A percentile compares a stretch with the other conserved stretches of the same genome.
phyloP scores from a whole-genome alignment of 2,888 invertebrate genomes.

The Melanargia galathea region DNA sequence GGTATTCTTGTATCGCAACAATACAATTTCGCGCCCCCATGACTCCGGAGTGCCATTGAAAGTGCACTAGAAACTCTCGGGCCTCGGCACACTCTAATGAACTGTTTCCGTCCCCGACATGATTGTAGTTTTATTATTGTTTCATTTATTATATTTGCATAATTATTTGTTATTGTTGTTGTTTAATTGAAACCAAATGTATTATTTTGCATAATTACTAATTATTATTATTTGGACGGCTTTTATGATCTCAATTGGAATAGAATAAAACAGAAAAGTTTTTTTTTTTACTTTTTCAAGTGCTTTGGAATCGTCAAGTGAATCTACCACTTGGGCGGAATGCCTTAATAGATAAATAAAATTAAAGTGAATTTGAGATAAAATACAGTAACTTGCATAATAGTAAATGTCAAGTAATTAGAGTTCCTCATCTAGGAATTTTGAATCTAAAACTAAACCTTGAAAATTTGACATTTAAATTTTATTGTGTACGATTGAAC shows the following conservation, averaged over 20 bases:
- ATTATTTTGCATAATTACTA: not conserved
- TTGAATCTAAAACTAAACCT: too few relatives aligned
- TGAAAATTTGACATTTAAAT: too few relatives aligned
- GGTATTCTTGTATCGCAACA: constrained; percentile 30
- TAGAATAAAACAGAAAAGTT: too few relatives aligned
- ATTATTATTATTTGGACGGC: not conserved
- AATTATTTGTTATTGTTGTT: constrained; percentile 1
- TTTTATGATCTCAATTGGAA: not conserved
- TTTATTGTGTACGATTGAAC: too few relatives aligned
- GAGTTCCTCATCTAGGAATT: too few relatives aligned
- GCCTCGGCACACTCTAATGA: constrained; percentile 44
- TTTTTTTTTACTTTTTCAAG: too few relatives aligned
- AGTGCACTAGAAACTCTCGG: constrained; percentile 37
- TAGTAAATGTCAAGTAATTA: too few relatives aligned
- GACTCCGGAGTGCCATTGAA: constrained; percentile 29
- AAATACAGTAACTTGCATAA: too few relatives aligned
- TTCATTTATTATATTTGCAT: constrained; percentile 15
- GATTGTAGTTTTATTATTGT: constrained; percentile 23
- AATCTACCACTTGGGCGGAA: too few relatives aligned
- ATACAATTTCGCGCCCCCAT: constrained; percentile 32
- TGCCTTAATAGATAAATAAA: too few relatives aligned
- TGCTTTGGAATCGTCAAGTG: too few relatives aligned
- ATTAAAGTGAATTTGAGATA: too few relatives aligned
- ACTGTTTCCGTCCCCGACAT: constrained; percentile 40
- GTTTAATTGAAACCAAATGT: constrained; percentile 9